Evolutionary conservation across 2,797 vertebrate species (phyloP), one percentile per base, ranked within the genome.

Genomic region (Holocentrus rufus): DNA sequence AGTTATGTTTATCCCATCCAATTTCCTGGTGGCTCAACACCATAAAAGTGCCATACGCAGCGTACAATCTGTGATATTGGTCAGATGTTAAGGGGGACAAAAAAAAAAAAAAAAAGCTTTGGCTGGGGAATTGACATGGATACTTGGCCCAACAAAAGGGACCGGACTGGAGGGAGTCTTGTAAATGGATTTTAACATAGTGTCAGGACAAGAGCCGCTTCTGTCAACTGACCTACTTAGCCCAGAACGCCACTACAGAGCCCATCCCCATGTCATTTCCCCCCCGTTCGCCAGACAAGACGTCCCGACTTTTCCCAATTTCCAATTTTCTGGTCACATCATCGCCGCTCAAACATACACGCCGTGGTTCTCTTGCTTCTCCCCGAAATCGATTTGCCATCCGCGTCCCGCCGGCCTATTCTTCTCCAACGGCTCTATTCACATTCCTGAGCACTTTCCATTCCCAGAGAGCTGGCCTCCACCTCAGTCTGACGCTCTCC

Each of bases 351-450:
- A 52, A 44, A 80, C 49, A 64, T 15, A 55, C 53, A 30, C 27
- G 53, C 25, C 27, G 25, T 27, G 25, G 3, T 30, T 46, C 27
- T 6, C 27, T 58, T 11, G 39, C n/a, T 58, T 65, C 36, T n/a
- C n/a, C 27, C 22, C 54, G 34, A 72, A 75, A 72, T 59, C 1
- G 64, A 76, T 76, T 58, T 71, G 27, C 15, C 65, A 23, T 56
- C 64, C 72, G 25, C 22, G 46, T 49, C 20, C 46, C 55, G 42
- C 55, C 56, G 36, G 4, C n/a, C 4, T 54, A 34, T 47, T 65
- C 18, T 47, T 54, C 69, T 65, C 44, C 53, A 39, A 27, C 50
- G 44, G 14, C 31, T 49, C 67, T 77, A 44, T 54, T 69, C 55
- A n/a, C 25, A 59, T 69, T 44, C 39, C 7, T 63, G 31, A 58